Conservation (phyloP, 1,140 invertebrate genomes). For the Euura lappo region DNA sequence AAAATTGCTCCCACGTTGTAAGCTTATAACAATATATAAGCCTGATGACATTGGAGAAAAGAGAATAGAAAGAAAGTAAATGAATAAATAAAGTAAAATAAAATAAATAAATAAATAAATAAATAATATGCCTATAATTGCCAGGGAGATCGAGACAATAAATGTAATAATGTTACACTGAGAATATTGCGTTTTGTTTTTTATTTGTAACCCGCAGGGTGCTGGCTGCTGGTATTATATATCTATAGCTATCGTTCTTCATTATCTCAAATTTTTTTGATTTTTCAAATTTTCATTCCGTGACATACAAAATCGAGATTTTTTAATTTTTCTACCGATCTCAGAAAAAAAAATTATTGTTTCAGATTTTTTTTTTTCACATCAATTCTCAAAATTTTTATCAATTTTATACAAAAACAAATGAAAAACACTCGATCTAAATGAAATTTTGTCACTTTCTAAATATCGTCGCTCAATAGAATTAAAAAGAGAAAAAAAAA, state of each 20-base stretch:
- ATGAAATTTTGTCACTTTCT: no score
- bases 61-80: conserved; percentile 46
- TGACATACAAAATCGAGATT: no score
- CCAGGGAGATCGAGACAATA: conserved; percentile 60
- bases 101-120: not conserved
- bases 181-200: conserved; percentile 59
- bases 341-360: no score
- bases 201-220: conserved; percentile 58
- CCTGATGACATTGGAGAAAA: conserved; percentile 18
- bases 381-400: no score
- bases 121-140: conserved; percentile 11
- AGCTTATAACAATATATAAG: conserved; percentile 30
- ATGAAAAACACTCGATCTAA: no score
- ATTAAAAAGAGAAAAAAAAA: conserved; percentile 11
- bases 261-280: conserved; percentile 26
- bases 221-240: conserved; percentile 49
- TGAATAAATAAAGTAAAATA: conserved; percentile 38
- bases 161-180: conserved; percentile 62
- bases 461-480: conserved; percentile 16
- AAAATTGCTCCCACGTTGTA: conserved; percentile 50
- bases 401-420: no score
- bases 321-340: no score
- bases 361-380: no score
- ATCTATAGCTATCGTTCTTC: conserved; percentile 47
- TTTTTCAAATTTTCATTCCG: not conserved